phyloP scores from a whole-genome alignment of 1,140 invertebrate genomes.

The Oryzaephilus surinamensis region DNA sequence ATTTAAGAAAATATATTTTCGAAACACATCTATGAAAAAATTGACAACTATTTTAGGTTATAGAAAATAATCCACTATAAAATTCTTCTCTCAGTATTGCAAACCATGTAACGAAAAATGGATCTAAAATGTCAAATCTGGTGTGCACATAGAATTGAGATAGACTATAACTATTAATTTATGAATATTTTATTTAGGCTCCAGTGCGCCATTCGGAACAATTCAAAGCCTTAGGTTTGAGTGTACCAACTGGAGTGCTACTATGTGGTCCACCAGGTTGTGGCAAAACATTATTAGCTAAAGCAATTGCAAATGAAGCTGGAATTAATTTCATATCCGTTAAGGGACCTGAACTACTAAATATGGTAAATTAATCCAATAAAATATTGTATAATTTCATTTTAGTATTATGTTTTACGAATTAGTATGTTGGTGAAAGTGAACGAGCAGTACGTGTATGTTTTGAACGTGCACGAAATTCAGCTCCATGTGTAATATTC shows the following conservation, averaged over 20 bases:
- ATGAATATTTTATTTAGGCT: slow-evolving; percentile 48
- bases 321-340: slow-evolving; percentile 83
- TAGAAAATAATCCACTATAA: too few species aligned
- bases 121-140: too few species aligned
- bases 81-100: too few species aligned
- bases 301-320: slow-evolving; percentile 86
- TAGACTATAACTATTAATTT: too few species aligned
- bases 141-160: too few species aligned
- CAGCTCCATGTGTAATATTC: slow-evolving; percentile 96
- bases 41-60: too few species aligned
- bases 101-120: too few species aligned
- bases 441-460: slow-evolving; percentile 91
- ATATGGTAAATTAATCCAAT: slow-evolving; percentile 62
- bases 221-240: slow-evolving; percentile 66
- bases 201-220: slow-evolving; percentile 80
- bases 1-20: too few species aligned
- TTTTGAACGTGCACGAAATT: slow-evolving; percentile 89
- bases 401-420: slow-evolving; percentile 13
- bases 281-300: slow-evolving; percentile 83
- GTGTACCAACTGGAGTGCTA: slow-evolving; percentile 65
- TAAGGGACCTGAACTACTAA: slow-evolving; percentile 86
- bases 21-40: too few species aligned
- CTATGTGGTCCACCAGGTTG: slow-evolving; percentile 90
- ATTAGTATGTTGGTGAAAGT: slow-evolving; percentile 96
- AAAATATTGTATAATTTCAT: background rate